Percentiles rank a stretch among this genome's conserved stretches.
phyloP scores from a whole-genome alignment of 2,113 vertebrate species.

The Uropsilus gracilis region DNA sequence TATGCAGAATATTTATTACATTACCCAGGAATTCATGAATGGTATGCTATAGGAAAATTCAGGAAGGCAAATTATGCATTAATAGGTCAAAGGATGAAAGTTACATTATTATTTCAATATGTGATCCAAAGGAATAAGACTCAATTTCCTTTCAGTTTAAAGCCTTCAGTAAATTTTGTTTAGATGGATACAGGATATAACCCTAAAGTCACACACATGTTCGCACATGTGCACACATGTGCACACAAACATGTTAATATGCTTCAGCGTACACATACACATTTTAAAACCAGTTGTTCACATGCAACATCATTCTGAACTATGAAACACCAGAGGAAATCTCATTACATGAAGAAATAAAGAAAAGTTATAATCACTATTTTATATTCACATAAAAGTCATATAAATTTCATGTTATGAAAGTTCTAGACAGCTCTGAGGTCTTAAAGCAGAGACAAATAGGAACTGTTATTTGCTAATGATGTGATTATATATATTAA shows the following conservation, averaged over 20 bases:
- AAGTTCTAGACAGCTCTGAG: neutral
- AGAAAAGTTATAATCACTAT: too few species aligned
- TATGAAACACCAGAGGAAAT: neutral
- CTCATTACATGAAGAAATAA: conserved; percentile 1
- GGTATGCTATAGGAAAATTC: neutral
- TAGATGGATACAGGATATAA: neutral
- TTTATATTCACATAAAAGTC: too few species aligned
- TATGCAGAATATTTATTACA: neutral
- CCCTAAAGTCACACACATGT: neutral
- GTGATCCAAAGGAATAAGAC: neutral
- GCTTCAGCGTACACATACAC: too few species aligned
- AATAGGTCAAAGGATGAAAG: conserved; percentile 3
- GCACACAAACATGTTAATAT: too few species aligned
- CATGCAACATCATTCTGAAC: neutral
- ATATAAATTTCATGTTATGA: too few species aligned
- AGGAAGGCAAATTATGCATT: neutral
- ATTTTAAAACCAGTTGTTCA: neutral
- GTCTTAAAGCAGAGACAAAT: conserved; percentile 1
- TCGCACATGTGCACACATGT: neutral
- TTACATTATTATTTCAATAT: neutral
- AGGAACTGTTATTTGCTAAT: neutral
- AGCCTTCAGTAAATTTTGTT: neutral
- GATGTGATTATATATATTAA: neutral
- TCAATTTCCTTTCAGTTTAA: neutral
- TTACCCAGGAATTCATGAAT: neutral